Evolutionary conservation across 2,888 invertebrate species (phyloP).

Genomic region (Caenorhabditis uteleia): DNA sequence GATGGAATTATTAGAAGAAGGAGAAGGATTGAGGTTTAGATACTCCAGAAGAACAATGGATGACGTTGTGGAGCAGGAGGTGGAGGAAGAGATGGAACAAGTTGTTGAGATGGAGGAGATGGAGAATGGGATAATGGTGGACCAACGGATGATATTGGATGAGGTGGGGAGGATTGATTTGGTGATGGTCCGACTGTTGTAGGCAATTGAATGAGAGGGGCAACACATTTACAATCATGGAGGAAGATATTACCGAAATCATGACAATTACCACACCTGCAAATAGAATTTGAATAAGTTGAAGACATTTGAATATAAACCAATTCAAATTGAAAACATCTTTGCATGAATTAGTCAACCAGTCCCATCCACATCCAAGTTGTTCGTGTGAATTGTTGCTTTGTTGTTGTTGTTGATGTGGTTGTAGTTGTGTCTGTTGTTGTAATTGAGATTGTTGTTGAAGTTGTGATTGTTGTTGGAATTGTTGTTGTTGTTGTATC

Average conservation of each 20-base stretch:
- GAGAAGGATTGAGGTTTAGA: slow-evolving; percentile 3
- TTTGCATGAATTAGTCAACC: slow-evolving; percentile 63
- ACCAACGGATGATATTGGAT: too few species aligned
- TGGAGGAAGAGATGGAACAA: not conserved
- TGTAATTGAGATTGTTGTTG: slow-evolving; percentile 2
- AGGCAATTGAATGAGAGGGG: slow-evolving; percentile 43
- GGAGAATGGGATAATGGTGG: too few species aligned
- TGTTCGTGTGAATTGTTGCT: slow-evolving; percentile 49
- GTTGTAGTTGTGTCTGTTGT: not conserved
- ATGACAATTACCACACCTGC: slow-evolving; percentile 59
- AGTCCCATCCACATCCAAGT: slow-evolving; percentile 65
- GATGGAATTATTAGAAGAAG: not conserved
- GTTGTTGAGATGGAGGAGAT: not conserved
- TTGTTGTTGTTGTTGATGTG: not conserved
- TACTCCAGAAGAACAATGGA: slow-evolving; percentile 33
- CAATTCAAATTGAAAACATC: slow-evolving; percentile 57
- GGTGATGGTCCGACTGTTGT: slow-evolving; percentile 28
- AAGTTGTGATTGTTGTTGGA: too few species aligned
- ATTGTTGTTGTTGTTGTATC: too few species aligned
- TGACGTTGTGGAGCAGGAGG: slow-evolving; percentile 22
- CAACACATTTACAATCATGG: slow-evolving; percentile 66
- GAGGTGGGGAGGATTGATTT: slow-evolving; percentile 10
- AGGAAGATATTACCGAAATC: slow-evolving; percentile 67
- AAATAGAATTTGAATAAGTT: slow-evolving; percentile 1
- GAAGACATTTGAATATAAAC: slow-evolving; percentile 21